Conservation (phyloP, 2,888 invertebrate genomes). For the Hanleya hanleyi region DNA sequence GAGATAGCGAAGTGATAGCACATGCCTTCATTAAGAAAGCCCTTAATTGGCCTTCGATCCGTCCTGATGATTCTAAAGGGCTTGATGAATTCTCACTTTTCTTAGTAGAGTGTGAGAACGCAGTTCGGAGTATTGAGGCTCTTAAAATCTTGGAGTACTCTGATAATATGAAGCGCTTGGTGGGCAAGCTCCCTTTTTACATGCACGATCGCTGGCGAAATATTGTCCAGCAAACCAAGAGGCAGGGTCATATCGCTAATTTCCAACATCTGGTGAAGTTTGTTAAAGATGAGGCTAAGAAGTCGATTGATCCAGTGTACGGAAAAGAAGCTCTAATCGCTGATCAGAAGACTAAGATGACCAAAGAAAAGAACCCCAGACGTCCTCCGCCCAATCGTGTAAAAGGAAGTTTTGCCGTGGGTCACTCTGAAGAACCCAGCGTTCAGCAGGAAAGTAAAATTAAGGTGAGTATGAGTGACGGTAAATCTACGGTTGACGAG, state of each 20-base stretch:
- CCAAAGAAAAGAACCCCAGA: background rate
- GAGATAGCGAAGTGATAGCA: no score
- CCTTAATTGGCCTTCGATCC: background rate
- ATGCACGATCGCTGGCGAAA: background rate
- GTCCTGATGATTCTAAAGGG: background rate
- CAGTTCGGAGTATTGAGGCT: background rate
- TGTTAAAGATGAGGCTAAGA: slow-evolving; percentile 15
- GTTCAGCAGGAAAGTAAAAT: background rate
- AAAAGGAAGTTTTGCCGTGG: background rate
- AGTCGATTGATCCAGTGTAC: slow-evolving; percentile 21
- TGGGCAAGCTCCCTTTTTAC: background rate
- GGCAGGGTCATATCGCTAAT: background rate
- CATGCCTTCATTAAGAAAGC: slow-evolving; percentile 1
- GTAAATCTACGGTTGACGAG: no score
- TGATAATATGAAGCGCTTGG: background rate
- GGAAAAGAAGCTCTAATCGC: slow-evolving; percentile 12
- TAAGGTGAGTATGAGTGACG: background rate
- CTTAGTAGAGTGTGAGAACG: background rate
- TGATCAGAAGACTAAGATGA: background rate
- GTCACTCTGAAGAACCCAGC: background rate
- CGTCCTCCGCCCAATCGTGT: background rate
- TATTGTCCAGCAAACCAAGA: background rate
- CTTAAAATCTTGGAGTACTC: background rate
- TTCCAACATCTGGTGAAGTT: slow-evolving; percentile 14
- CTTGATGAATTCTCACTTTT: background rate